Base-by-base conservation (phyloP, 2,888 invertebrate species). In the Laspeyria flexula region DNA sequence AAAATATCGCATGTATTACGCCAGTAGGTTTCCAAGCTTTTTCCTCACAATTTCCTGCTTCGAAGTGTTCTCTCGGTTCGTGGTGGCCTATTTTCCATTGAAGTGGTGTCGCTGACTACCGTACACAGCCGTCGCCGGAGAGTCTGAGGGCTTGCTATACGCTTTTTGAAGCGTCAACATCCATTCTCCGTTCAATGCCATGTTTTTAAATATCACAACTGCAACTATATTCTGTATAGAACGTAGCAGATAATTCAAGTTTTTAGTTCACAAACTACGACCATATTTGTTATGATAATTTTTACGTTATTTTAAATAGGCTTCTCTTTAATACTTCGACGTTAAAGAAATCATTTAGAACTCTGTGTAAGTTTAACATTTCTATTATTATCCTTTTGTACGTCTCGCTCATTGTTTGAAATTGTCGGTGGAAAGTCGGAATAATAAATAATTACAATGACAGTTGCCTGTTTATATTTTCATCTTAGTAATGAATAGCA, bases 11-110 rank as follows among this genome's bases (percentile, higher is more conserved):
- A 39, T 60, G 44, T 60, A 61, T 64, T 60, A 64, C 38, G 43
- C 55, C 62, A 61, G 58, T 45, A 45, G 29, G 44, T 65, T 72
- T 71, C 64, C 62, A 55, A 65, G 61, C 56, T 73, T 75, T 68
- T 80, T 75, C 79, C 74, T 71, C 71, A 73, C 79, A 79, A 86
- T 86, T 87, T 84, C 81, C 79, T 75, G 69, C 69, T 60, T 63
- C 57, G 61, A 75, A 75, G 65, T 75, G 72, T 77, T 76, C 72
- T 65, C 65, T 66, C 69, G 65, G 68, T 61, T 73, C 67, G 67
- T 62, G 60, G 72, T 83, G 88, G 71, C 87, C 88, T 83, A 89
- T 86, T 85, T 90, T 80, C 79, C 73, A 77, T 78, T 83, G 75
- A 74, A 78, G 80, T 71, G 76, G 53, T 71, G 75, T 74, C 74